phyloP scores from a whole-genome alignment of 2,113 vertebrate species.

The Fregata magnificens region DNA sequence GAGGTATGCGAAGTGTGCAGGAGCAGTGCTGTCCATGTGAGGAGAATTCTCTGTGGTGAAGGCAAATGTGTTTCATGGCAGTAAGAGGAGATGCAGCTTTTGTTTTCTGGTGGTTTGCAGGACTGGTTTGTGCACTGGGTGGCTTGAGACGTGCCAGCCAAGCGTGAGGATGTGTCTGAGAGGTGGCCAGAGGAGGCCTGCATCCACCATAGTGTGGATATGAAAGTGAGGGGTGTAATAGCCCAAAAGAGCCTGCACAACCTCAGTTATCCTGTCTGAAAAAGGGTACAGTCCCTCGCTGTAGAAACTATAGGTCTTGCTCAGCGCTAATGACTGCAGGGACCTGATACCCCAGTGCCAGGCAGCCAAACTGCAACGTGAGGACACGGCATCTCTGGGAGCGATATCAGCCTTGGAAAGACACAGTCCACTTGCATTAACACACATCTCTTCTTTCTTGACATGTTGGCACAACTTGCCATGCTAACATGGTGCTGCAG shows the following conservation, averaged over 20 bases:
- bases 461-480: accelerated
- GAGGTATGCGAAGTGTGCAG: accelerated
- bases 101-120: background rate
- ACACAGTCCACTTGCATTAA: accelerated
- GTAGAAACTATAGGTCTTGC: background rate
- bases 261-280: background rate
- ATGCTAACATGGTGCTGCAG: background rate
- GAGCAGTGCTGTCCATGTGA: accelerated
- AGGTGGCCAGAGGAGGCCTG: background rate
- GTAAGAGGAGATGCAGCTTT: background rate
- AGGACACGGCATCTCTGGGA: background rate
- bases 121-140: background rate
- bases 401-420: background rate
- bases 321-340: background rate
- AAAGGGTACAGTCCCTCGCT: background rate
- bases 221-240: background rate
- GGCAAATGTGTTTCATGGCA: accelerated
- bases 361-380: background rate
- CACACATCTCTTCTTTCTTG: background rate
- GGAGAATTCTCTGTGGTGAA: background rate
- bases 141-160: background rate
- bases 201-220: accelerated
- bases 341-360: background rate
- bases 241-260: background rate
- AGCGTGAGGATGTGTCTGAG: background rate